Percentiles rank a stretch among this genome's conserved stretches.
Evolutionary conservation across 2,888 invertebrate species (phyloP).

Genomic region (Thymelicus acteon): DNA sequence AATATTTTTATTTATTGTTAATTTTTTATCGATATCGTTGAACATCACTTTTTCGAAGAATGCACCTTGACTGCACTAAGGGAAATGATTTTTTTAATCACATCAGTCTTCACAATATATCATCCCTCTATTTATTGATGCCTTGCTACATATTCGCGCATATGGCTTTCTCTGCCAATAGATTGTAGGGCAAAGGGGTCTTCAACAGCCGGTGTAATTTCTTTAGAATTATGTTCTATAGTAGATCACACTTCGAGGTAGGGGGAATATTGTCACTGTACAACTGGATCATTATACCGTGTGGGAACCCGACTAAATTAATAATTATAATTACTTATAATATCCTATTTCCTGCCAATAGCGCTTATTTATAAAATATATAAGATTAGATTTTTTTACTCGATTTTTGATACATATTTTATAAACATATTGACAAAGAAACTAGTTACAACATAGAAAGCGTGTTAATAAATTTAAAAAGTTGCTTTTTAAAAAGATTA

Average conservation of each 20-base stretch:
- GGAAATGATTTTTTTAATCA: constrained; percentile 81
- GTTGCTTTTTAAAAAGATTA: too few relatives aligned
- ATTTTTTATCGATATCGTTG: constrained; percentile 44
- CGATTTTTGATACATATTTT: too few relatives aligned
- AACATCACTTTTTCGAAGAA: constrained; percentile 59
- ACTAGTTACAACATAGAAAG: too few relatives aligned
- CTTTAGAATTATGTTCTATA: constrained; percentile 20
- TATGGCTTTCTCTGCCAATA: constrained; percentile 64
- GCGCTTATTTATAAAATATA: too few relatives aligned
- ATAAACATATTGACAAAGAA: too few relatives aligned
- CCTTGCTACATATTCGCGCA: constrained; percentile 79
- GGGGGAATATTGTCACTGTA: constrained; percentile 13
- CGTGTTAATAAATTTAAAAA: too few relatives aligned
- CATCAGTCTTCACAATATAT: constrained; percentile 79
- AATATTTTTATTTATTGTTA: neutral
- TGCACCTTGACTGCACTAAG: constrained; percentile 81
- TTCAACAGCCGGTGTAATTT: constrained; percentile 52
- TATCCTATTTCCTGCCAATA: too few relatives aligned
- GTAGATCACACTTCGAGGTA: constrained; percentile 9
- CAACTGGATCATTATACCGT: constrained; percentile 14
- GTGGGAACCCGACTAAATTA: constrained; percentile 1
- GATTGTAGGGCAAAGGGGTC: constrained; percentile 61
- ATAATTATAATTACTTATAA: neutral
- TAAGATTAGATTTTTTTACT: too few relatives aligned
- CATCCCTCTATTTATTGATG: constrained; percentile 79